Evolutionary conservation across 2,797 vertebrate species (phyloP).

Genomic region (Chelonia mydas): DNA sequence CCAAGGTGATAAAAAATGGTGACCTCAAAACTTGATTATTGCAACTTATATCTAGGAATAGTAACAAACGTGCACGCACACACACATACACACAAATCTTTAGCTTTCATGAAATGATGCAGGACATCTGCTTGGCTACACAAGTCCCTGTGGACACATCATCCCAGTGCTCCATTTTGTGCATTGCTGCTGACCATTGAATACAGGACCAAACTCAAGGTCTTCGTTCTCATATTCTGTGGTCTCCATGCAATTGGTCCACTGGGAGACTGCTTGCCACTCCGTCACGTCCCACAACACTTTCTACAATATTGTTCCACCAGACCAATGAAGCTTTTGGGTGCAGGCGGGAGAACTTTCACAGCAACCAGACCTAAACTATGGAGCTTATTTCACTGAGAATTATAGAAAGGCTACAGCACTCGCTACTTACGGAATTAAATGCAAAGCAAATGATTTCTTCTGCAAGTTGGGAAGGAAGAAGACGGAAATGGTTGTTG

Average conservation of each 20-base stretch:
- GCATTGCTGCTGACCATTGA: background rate
- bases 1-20: slow-evolving; percentile 40
- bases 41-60: background rate
- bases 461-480: background rate
- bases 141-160: background rate
- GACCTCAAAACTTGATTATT: background rate
- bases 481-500: background rate
- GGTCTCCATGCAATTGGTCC: slow-evolving; percentile 8
- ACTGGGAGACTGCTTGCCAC: background rate
- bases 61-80: background rate
- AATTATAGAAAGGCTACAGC: background rate
- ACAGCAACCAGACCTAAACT: background rate
- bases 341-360: background rate
- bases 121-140: background rate
- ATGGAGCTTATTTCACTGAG: background rate
- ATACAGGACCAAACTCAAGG: background rate
- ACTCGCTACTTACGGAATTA: background rate
- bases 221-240: background rate
- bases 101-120: background rate
- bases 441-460: background rate
- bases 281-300: background rate
- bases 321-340: background rate
- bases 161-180: background rate
- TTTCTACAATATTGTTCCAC: background rate
- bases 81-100: background rate